Base-by-base conservation (phyloP, 2,888 invertebrate genomes). In the Camponotus fellah region DNA sequence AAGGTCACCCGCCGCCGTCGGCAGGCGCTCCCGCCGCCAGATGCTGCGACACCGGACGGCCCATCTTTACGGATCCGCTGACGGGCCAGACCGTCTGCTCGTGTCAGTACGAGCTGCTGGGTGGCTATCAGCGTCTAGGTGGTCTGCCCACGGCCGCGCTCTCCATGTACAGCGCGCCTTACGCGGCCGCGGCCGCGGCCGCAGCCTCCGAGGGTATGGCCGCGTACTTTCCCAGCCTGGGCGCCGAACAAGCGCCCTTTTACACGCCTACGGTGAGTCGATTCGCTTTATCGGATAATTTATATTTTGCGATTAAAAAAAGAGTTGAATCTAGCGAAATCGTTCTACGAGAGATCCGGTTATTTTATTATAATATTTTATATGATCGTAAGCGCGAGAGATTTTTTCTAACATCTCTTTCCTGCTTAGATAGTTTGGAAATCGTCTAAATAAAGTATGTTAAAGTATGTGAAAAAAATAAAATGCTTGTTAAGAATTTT, bases 1-100 rank as follows among this genome's bases (percentile, higher is more conserved):
- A 95, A 87, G 94, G 96, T 95, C 96, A 91, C 95, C 94, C 95
- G 89, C 94, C 95, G 85, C 92, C 95, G 94, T 95, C 96, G 87
- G 95, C 96, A 66, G 95, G 96, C 85, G 94, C 96, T 82, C 92
- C 95, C 60, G 90, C 92, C 12, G 92, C 95, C 88, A 92, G 98
- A 92, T 98, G 99, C 96, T 98, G 99, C 96, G 98, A 99, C 96
- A 98, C 98, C 89, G 98, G 98, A 90, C 96, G 98, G 93, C 97
- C 98, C 88, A 97, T 98, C 94, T 98, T 98, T 96, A 98, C 98
- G 94, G 98, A 98, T 95, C 98, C 98, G 65, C 96, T 98, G 91
- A 98, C 98, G 91, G 98, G 98, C 80, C 98, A 98, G 95, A 98
- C 97, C 82, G 97, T 98, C 88, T 98, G 98, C 95, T 98, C 98